phyloP scores from a whole-genome alignment of 2,797 vertebrate genomes.

The Pseudomugil tenellus region DNA sequence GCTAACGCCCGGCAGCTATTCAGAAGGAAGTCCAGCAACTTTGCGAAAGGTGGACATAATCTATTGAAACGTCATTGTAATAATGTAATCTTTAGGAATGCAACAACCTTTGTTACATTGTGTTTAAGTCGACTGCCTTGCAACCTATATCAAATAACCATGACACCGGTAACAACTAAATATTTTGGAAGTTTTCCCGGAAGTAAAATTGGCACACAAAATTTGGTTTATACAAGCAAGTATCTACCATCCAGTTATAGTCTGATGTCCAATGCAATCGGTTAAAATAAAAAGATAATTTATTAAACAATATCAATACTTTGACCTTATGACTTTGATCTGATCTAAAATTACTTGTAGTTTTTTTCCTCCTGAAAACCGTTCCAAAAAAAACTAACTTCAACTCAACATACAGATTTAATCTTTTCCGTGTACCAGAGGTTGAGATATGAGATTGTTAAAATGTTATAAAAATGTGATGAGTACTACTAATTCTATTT shows the following conservation, averaged over 20 bases:
- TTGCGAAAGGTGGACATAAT: background rate
- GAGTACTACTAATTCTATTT: too few relatives aligned
- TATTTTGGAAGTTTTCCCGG: background rate
- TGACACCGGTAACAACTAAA: background rate
- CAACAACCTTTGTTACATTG: background rate
- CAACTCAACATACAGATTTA: background rate
- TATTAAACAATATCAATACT: too few relatives aligned
- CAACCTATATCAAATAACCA: background rate
- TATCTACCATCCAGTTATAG: background rate
- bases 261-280: background rate
- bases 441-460: background rate
- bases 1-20: slow-evolving; percentile 46
- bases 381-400: background rate
- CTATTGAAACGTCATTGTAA: background rate
- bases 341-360: too few relatives aligned
- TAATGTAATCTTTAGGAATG: background rate
- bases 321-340: too few relatives aligned
- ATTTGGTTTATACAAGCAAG: too few relatives aligned
- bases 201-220: background rate
- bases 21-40: slow-evolving; percentile 41
- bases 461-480: background rate
- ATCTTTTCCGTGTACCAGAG: background rate
- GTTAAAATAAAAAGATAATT: too few relatives aligned
- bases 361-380: too few relatives aligned
- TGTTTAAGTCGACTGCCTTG: background rate